Evolutionary conservation across 2,113 vertebrate species (phyloP), one percentile per base, ranked within the genome.

Genomic region (Gasterosteus aculeatus): DNA sequence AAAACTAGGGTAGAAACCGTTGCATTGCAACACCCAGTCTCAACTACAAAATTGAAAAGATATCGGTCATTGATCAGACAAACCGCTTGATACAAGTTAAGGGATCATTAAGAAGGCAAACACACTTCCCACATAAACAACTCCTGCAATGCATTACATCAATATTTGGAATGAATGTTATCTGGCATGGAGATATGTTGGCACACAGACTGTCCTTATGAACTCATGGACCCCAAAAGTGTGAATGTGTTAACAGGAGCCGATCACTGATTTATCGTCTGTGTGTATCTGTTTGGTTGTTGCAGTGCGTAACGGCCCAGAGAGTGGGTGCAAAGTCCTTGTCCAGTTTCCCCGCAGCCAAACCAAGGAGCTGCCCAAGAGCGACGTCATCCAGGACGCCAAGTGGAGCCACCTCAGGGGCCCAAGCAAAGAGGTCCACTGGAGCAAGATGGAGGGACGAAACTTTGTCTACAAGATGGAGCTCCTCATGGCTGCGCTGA

Each of bases 381-480:
- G 95, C 0, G 98, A 99, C 0, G 95, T 96, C 12, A 89, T 99
- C 80, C 97, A 98, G 42, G 98, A 99, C 47, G 89, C 38, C 83
- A 99, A 98, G 72, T 99, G 98, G 98, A 97, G 91, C 78, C 95
- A 98, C 75, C 95, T 99, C 7, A 93, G 98, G 0, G 97, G 98
- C 0, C 96, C 96, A 0, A 95, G 96, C 91, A 97, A 91, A 66
- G 98, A 99, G 84, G 97, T 99, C 38, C 95, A 97, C 85, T 99
- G 98, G 98, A 96, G 94, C 89, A 96, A 95, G 86, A 98, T 99
- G 98, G 98, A 99, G 87, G 98, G 98, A 0, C 95, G 96, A 1
- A 99, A 99, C 90, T 99, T 99, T 49, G 96, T 99, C 6, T 99
- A 99, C 90, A 99, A 98, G 87, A 99, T 99, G 96, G 98, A 99